Evolutionary conservation across 2,888 invertebrate genomes (phyloP).

Genomic region (Thymelicus acteon): DNA sequence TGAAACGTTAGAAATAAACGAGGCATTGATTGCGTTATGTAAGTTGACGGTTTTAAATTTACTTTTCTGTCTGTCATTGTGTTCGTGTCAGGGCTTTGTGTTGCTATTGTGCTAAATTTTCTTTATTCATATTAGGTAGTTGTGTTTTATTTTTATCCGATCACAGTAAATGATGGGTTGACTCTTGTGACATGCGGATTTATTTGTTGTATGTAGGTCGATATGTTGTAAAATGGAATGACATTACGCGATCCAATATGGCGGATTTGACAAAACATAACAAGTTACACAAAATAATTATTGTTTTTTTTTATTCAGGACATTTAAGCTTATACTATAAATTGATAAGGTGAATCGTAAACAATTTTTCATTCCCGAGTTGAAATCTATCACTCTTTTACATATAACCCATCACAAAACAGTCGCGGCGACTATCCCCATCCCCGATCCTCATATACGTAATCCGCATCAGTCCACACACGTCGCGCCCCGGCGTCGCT

Average conservation of each 20-base stretch:
- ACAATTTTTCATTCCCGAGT: neutral
- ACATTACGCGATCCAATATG: too few species aligned
- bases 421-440: neutral
- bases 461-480: slow-evolving; percentile 48
- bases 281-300: too few species aligned
- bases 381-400: slow-evolving; percentile 2
- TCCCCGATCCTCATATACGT: neutral
- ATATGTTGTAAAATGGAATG: too few species aligned
- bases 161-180: neutral
- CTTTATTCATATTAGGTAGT: slow-evolving; percentile 3
- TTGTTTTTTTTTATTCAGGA: too few species aligned
- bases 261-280: too few species aligned
- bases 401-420: slow-evolving; percentile 15
- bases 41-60: slow-evolving; percentile 69
- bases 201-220: too few species aligned
- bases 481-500: slow-evolving; percentile 58
- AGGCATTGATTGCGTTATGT: slow-evolving; percentile 78
- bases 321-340: too few species aligned
- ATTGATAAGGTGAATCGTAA: neutral
- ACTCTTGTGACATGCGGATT: neutral
- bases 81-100: slow-evolving; percentile 42
- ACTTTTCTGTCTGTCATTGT: slow-evolving; percentile 59
- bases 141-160: slow-evolving; percentile 3
- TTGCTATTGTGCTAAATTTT: slow-evolving; percentile 26
- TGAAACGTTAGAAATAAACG: slow-evolving; percentile 76